A percentile compares a stretch with the other conserved stretches of the same genome.
Evolutionary conservation across 2,888 invertebrate genomes (phyloP).

Genomic region (Synergus laeviventris): DNA sequence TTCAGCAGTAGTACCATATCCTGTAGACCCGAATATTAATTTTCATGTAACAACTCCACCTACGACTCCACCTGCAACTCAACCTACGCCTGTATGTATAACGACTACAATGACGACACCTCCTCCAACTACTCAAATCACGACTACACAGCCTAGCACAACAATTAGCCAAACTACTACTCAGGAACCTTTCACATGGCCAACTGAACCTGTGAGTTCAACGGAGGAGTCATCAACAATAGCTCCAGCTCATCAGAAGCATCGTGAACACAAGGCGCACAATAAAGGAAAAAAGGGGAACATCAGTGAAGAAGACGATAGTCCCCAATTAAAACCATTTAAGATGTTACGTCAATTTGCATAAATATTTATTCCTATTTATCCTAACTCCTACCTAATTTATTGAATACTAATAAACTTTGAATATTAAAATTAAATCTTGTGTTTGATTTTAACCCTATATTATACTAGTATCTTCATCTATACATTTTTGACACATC

Average conservation of each 20-base stretch:
- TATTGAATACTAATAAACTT: slow-evolving; percentile 4
- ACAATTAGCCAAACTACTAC: neutral
- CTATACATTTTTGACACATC: neutral
- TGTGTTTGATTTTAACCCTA: neutral
- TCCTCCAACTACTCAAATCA: neutral
- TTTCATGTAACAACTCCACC: too few species aligned
- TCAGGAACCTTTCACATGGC: neutral
- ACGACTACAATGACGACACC: neutral
- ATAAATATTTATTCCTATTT: neutral
- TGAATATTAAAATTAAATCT: neutral
- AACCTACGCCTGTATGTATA: neutral
- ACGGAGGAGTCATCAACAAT: neutral
- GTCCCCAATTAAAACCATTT: neutral
- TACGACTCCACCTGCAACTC: neutral
- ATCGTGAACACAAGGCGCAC: neutral
- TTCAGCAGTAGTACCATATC: neutral
- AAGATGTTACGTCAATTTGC: neutral
- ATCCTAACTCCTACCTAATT: neutral
- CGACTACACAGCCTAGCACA: neutral
- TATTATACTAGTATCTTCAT: neutral
- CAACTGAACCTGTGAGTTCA: neutral
- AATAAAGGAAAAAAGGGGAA: neutral
- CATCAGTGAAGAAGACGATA: neutral
- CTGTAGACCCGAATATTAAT: too few species aligned
- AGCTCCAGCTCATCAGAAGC: neutral